These are phyloP conservation scores for Euclidia mi DNA, from an alignment of 2,888 invertebrate species.

Conservation along the genomic window DNA sequence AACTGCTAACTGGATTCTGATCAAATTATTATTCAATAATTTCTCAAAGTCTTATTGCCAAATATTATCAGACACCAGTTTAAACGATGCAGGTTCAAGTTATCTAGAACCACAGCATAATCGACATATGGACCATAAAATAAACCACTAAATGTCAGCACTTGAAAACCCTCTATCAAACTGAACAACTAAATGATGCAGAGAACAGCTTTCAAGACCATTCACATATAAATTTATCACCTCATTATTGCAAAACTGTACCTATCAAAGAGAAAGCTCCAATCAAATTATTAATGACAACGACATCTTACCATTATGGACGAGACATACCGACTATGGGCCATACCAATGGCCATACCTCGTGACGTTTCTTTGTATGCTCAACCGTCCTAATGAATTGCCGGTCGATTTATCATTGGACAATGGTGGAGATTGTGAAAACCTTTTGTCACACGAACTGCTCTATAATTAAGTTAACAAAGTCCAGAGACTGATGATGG, in stretches of 20 bases:
- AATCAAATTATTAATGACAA: constrained; percentile 55
- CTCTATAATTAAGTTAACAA: constrained; percentile 56
- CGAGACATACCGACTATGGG: constrained; percentile 21
- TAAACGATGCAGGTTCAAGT: too few relatives aligned
- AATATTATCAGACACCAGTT: too few relatives aligned
- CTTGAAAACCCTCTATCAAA: too few relatives aligned
- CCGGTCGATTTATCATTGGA: constrained; percentile 60
- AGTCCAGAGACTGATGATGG: constrained; percentile 48
- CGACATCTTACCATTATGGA: constrained; percentile 39
- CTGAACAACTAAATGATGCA: too few relatives aligned
- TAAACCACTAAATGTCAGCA: too few relatives aligned
- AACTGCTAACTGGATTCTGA: too few relatives aligned
- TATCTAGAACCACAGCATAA: too few relatives aligned
- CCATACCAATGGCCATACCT: constrained; percentile 6
- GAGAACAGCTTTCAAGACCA: constrained; percentile 7
- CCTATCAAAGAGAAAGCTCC: constrained; percentile 39
- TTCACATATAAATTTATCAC: constrained; percentile 23
- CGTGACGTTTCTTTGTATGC: constrained; percentile 52
- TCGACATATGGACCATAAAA: too few relatives aligned
- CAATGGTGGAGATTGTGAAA: constrained; percentile 39
- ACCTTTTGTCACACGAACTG: constrained; percentile 50
- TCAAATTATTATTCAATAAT: too few relatives aligned
- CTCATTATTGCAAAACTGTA: constrained; percentile 19
- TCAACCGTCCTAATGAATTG: constrained; percentile 62
- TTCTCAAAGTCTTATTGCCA: too few relatives aligned